phyloP scores from a whole-genome alignment of 2,113 vertebrate species.

The Nicator chloris region DNA sequence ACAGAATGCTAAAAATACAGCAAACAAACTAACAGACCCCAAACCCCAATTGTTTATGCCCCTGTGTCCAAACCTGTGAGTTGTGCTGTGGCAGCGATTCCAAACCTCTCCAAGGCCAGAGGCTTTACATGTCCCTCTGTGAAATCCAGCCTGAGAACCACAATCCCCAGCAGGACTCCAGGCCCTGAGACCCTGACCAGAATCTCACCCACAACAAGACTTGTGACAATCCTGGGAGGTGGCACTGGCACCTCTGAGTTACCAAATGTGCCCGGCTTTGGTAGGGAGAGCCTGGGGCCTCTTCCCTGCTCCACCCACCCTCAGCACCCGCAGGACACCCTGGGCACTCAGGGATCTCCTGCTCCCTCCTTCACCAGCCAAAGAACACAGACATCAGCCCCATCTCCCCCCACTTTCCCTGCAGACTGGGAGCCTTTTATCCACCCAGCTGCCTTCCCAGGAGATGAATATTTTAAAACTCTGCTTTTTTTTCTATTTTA shows the following conservation, averaged over 20 bases:
- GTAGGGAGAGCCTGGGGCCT: background rate
- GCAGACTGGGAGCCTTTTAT: conserved; percentile 16
- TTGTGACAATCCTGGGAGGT: background rate
- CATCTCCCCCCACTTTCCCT: background rate
- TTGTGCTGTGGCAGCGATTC: background rate
- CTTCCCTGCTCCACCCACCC: background rate
- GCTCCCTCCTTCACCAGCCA: background rate
- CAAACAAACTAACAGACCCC: background rate
- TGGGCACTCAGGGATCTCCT: fast-evolving
- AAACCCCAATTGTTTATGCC: background rate
- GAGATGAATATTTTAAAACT: conserved; percentile 46
- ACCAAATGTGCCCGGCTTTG: background rate
- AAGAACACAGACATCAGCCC: background rate
- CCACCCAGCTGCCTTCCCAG: background rate
- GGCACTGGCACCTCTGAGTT: background rate
- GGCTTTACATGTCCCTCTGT: background rate
- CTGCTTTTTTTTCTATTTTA: conserved; percentile 24
- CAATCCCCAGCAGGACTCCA: background rate
- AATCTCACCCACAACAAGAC: fast-evolving
- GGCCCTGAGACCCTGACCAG: background rate
- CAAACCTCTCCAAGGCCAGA: background rate
- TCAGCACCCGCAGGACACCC: background rate
- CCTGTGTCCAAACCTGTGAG: background rate
- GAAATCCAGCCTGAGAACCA: background rate
- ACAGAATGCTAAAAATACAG: background rate